Percentiles rank a stretch among this genome's conserved stretches.
These are phyloP conservation scores for Meriones psammophilus DNA, from an alignment of 2,797 vertebrate species.

Conservation along the genomic window DNA sequence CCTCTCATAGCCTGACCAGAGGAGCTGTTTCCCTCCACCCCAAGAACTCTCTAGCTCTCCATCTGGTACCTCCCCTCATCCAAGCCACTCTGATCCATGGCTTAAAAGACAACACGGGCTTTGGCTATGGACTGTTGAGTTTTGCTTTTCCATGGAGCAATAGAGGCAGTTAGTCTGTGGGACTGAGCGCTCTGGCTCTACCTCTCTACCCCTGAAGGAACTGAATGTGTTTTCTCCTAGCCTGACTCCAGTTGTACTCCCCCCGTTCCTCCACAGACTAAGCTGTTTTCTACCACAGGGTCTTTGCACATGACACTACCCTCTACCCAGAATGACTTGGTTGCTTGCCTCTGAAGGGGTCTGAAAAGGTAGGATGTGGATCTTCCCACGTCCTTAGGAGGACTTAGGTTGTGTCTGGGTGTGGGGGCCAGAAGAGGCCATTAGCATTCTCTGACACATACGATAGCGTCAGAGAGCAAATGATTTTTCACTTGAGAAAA, in stretches of 20 bases:
- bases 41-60: background rate
- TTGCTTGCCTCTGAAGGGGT: background rate
- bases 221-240: background rate
- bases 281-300: background rate
- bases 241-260: background rate
- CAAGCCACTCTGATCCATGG: background rate
- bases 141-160: background rate
- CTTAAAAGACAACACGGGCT: background rate
- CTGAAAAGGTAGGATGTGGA: background rate
- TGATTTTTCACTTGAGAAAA: constrained; percentile 26
- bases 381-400: background rate
- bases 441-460: background rate
- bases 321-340: background rate
- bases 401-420: background rate
- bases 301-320: background rate
- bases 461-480: background rate
- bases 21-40: background rate
- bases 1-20: background rate
- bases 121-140: background rate
- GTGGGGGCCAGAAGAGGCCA: background rate
- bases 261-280: background rate
- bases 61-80: background rate
- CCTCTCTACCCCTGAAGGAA: too few relatives aligned
- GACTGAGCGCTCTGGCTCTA: background rate
- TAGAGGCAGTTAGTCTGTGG: background rate